These are phyloP conservation scores for Zaprionus lachaisei DNA, from an alignment of 1,140 invertebrate species.

Conservation along the genomic window DNA sequence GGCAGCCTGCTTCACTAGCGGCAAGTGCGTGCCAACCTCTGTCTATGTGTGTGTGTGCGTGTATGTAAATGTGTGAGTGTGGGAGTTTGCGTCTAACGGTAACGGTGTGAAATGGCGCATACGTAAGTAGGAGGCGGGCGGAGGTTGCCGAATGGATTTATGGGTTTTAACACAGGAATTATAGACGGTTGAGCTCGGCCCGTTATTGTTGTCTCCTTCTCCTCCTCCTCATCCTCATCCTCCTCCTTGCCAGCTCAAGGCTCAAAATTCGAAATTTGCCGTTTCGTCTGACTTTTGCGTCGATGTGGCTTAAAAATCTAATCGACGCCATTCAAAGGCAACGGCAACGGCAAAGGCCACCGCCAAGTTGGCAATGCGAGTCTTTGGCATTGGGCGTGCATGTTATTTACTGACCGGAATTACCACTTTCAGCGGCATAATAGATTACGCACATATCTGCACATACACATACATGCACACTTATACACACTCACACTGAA, in stretches of 20 bases:
- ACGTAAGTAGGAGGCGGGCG: slow-evolving; percentile 65
- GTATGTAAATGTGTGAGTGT: slow-evolving; percentile 15
- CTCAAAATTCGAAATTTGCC: slow-evolving; percentile 31
- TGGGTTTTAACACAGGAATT: slow-evolving; percentile 79
- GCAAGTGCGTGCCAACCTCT: slow-evolving; percentile 34
- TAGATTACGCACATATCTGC: slow-evolving; percentile 67
- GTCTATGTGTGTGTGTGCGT: slow-evolving; percentile 11
- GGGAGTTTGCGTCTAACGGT: slow-evolving; percentile 61
- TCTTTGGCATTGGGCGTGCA: slow-evolving; percentile 66
- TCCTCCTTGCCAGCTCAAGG: neutral
- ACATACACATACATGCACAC: neutral
- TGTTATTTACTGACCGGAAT: slow-evolving; percentile 83
- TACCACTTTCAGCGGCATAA: slow-evolving; percentile 80
- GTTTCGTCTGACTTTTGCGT: slow-evolving; percentile 46
- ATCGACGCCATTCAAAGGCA: slow-evolving; percentile 58
- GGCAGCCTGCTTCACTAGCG: neutral
- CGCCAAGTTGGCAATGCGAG: slow-evolving; percentile 1
- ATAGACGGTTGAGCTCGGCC: slow-evolving; percentile 69
- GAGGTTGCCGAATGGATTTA: slow-evolving; percentile 62
- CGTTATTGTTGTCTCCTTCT: slow-evolving; percentile 56
- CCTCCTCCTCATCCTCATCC: neutral
- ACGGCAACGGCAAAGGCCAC: neutral
- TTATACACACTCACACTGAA: slow-evolving; percentile 3
- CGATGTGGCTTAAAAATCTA: slow-evolving; percentile 73
- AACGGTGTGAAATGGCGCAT: slow-evolving; percentile 82